These are phyloP conservation scores for Fragum sueziense DNA, from an alignment of 2,888 invertebrate species.

Conservation along the genomic window DNA sequence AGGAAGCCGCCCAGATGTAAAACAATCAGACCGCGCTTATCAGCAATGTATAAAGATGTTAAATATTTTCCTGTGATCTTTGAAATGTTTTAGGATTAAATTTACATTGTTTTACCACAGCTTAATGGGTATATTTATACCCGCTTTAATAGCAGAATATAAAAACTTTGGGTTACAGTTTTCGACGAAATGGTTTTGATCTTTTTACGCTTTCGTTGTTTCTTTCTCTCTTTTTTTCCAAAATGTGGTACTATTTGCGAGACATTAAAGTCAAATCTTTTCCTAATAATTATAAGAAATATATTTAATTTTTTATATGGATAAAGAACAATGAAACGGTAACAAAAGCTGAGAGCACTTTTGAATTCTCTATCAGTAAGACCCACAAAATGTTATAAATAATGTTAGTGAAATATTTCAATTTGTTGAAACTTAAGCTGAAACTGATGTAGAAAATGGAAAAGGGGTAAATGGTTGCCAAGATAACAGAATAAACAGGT, in stretches of 20 bases:
- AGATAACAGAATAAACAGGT: slow-evolving; percentile 16
- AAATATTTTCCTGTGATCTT: not conserved
- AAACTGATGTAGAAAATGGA: not conserved
- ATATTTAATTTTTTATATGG: too few species aligned
- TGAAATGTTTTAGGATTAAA: slow-evolving; percentile 4
- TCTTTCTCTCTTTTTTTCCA: too few species aligned
- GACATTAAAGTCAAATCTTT: too few species aligned
- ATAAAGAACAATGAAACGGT: too few species aligned
- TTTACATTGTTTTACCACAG: not conserved
- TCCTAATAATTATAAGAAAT: too few species aligned
- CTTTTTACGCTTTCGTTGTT: too few species aligned
- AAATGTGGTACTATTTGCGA: too few species aligned
- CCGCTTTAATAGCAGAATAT: slow-evolving; percentile 13
- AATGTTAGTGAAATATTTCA: too few species aligned
- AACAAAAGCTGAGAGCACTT: too few species aligned
- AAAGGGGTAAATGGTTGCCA: not conserved
- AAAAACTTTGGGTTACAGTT: not conserved
- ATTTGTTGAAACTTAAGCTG: too few species aligned
- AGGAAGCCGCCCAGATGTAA: not conserved
- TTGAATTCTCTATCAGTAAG: too few species aligned
- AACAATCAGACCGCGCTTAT: not conserved
- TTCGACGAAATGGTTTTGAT: not conserved
- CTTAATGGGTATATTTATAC: slow-evolving; percentile 15
- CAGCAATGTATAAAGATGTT: not conserved
- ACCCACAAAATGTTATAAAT: too few species aligned